These are phyloP conservation scores for Lordiphosa stackelbergi DNA, from an alignment of 1,140 invertebrate genomes.

Conservation along the genomic window DNA sequence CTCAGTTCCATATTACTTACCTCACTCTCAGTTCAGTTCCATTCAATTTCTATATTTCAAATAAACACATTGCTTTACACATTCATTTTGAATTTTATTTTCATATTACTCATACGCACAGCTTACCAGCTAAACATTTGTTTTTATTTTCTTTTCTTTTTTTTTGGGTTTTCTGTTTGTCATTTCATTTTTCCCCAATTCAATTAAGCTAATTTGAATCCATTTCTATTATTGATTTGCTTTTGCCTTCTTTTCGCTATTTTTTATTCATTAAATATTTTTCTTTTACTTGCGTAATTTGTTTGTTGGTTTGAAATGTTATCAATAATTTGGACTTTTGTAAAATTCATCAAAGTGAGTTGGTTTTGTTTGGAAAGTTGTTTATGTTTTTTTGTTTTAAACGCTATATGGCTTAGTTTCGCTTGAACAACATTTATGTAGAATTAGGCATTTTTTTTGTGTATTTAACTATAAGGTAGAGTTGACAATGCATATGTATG, in stretches of 20 bases:
- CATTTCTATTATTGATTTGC: constrained; percentile 61
- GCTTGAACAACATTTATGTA: constrained; percentile 72
- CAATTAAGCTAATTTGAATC: constrained; percentile 67
- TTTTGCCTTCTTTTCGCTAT: constrained; percentile 27
- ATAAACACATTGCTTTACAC: constrained; percentile 30
- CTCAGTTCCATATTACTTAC: constrained; percentile 3
- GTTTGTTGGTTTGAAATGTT: constrained; percentile 16
- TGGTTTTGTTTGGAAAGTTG: constrained; percentile 13
- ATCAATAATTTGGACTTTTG: constrained; percentile 66
- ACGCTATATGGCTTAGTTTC: constrained; percentile 26
- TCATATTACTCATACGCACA: constrained; percentile 59
- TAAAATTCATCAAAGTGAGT: constrained; percentile 71
- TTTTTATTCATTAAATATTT: constrained; percentile 28
- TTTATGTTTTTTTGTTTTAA: constrained; percentile 38
- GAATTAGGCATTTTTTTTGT: constrained; percentile 45
- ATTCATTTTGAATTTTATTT: constrained; percentile 66
- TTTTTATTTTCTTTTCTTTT: constrained; percentile 29
- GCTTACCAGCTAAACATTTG: constrained; percentile 57
- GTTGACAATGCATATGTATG: constrained; percentile 64
- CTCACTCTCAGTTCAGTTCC: not conserved
- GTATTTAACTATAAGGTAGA: constrained; percentile 65
- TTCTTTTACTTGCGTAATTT: constrained; percentile 11
- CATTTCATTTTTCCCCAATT: constrained; percentile 20
- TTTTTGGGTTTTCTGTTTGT: constrained; percentile 12
- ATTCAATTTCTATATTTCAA: not conserved